Base-by-base conservation (phyloP, 2,113 vertebrate genomes). In the Arvicanthis niloticus region DNA sequence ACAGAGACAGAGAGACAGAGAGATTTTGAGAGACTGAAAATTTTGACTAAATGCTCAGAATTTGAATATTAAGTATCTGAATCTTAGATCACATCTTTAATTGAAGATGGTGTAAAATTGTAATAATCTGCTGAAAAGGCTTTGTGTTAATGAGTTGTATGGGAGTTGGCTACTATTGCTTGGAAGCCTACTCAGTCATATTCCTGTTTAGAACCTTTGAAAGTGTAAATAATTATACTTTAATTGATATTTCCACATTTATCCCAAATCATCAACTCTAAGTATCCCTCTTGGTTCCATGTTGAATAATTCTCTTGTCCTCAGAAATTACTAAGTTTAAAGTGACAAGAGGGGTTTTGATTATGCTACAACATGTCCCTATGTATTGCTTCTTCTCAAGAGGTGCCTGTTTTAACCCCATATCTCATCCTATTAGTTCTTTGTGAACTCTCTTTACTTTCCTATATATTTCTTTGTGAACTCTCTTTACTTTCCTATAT, bases 221-320 rank as follows among this genome's bases (percentile, higher is more conserved):
- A 91, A 88, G 48, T 81, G 72, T 70, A 92, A 96, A 96, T 95
- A 96, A 92, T 86, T 92, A 88, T 29, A 40, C 51, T 45, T 89
- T 91, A 95, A 84, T 92, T 95, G 76, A 76, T 76, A 94, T 92
- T 84, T 67, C n/a, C 31, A 67, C 62, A 72, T 91, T 96, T 91
- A 53, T 24, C 85, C n/a, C 60, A 26, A 89, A 62, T 48, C 31
- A 77, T 89, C 51, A 80, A 89, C 90, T 72, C 89, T 72, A 31
- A 12, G 53, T 88, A 60, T 73, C 7, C 45, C 13, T 93, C 85
- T 88, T 80, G 42, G 24, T 91, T 93, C 31, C 53, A 31, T 62
- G 31, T 16, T 92, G 24, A 75, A 51, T 75, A 34, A 65, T 88
- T 76, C 70, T 58, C 60, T 96, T 88, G 19, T 92, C 10, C 51